A percentile compares a stretch with the other conserved stretches of the same genome.
These are phyloP conservation scores for Antedon mediterranea DNA, from an alignment of 53 echinoderm and acorn worm species.

Conservation along the genomic window DNA sequence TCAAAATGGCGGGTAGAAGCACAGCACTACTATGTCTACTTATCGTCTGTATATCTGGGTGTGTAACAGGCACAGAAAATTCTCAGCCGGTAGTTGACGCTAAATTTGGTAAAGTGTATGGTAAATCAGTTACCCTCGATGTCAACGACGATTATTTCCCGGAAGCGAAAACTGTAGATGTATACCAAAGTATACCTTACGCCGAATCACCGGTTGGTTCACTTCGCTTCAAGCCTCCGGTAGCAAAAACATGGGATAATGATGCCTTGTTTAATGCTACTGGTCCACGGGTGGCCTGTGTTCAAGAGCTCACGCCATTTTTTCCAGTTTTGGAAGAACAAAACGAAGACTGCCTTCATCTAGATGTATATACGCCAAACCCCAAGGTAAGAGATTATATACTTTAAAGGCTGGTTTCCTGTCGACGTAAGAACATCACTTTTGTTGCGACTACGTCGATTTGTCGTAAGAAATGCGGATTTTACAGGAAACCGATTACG, in stretches of 20 bases:
- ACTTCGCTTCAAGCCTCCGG: not conserved
- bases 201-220: not conserved
- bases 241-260: not conserved
- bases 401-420: no score
- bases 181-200: not conserved
- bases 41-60: not conserved
- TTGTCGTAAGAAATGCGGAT: no score
- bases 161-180: not conserved
- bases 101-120: conserved; percentile 27
- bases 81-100: conserved; percentile 24
- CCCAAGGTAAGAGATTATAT: not conserved
- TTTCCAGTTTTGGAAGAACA: not conserved
- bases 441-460: no score
- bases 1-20: no score
- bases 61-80: not conserved
- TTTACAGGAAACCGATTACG: no score
- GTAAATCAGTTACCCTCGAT: conserved; percentile 32
- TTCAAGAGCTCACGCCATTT: not conserved
- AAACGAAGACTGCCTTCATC: not conserved
- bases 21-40: no score
- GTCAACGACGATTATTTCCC: not conserved
- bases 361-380: not conserved
- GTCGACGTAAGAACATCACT: no score
- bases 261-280: not conserved
- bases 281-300: not conserved